These are phyloP conservation scores for Halcyon chelicuti DNA, from an alignment of 2,797 vertebrate species.

Conservation along the genomic window DNA sequence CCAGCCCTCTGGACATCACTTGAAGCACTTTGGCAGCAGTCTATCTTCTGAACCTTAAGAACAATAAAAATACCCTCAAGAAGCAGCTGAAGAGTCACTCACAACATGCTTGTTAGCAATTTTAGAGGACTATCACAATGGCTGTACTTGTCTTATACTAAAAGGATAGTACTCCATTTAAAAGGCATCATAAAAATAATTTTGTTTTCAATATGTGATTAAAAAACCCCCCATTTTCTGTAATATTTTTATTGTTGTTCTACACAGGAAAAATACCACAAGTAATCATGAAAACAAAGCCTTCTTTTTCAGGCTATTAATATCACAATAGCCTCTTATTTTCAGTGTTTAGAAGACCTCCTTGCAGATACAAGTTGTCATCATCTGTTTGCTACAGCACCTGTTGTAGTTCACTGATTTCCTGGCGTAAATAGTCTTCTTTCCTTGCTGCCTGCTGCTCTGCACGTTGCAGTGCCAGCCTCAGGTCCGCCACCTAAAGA, in stretches of 20 bases:
- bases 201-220: not conserved
- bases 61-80: not conserved
- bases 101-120: not conserved
- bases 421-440: constrained; percentile 97
- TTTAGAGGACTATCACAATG: not conserved
- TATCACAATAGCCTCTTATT: not conserved
- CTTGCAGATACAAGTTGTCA: not conserved
- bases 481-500: constrained; percentile 90
- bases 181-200: not conserved
- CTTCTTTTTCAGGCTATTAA: not conserved
- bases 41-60: not conserved
- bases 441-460: constrained; percentile 95
- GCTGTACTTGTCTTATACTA: not conserved
- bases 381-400: constrained; percentile 65
- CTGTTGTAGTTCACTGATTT: constrained; percentile 94
- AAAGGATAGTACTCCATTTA: not conserved
- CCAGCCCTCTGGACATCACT: not conserved
- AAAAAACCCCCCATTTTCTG: not conserved
- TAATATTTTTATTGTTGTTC: not conserved
- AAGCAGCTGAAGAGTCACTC: not conserved
- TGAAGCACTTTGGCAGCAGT: not conserved
- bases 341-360: not conserved
- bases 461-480: constrained; percentile 90
- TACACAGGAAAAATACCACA: not conserved
- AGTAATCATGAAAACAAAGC: not conserved